Evolutionary conservation across 2,888 invertebrate species (phyloP), one percentile per base, ranked within the genome.

Genomic region (Volucella inanis): DNA sequence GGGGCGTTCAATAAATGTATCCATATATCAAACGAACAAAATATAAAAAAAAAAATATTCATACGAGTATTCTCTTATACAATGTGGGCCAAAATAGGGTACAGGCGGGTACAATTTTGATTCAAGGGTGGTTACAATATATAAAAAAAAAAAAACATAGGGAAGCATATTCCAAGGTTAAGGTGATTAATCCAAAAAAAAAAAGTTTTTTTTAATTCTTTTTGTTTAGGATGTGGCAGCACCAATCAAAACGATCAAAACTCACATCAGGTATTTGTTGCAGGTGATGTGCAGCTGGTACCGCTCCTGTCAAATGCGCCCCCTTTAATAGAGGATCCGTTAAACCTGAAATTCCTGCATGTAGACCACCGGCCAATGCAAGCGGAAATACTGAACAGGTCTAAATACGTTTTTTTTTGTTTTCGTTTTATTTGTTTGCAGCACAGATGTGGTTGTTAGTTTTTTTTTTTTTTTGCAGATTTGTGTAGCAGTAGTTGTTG

Each of bases 371-470:
- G 89, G 92, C 92, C 90, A 92, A 90, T 88, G 92, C 92, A 89
- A 92, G 91, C 91, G 92, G 92, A 92, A 92, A 92, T 89, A 92
- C 91, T 91, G 92, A 92, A 89, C 92, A 92, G 89, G 92, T 91
- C 92, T 86, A 64, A 81, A 70, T 80, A 55, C 45, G 14, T 67
- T 59, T 50, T 52, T 31, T 67, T 41, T 70, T 59, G 50, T 55
- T 57, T 43, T 45, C 4, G 8, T 50, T 61, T 57, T 39, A 54
- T 68, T 54, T 67, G 59, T 67, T 75, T 54, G 79, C 70, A 68
- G 86, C 80, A 75, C 15, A 75, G 64, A 71, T 79, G 65, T 74
- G 70, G 72, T 68, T 70, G 83, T 87, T 85, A 77, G 81, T 87
- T 78, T 74, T 50, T 45, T 54, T 52, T 61, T 65, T 57, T 71